phyloP scores from a whole-genome alignment of 2,888 invertebrate genomes.

The Pinctada fucata region DNA sequence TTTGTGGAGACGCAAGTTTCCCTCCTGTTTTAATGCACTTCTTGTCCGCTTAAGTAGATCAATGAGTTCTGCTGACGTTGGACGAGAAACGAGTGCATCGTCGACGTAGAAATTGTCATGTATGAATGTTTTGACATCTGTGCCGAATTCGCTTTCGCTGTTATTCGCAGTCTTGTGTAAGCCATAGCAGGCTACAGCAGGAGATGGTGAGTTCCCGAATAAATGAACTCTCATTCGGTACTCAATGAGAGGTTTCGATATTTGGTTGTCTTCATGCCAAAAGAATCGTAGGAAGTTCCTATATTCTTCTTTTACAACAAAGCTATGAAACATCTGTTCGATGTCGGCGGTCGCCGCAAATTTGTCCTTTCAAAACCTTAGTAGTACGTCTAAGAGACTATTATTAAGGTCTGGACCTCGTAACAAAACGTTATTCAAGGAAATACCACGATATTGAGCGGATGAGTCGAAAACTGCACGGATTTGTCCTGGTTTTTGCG shows the following conservation, averaged over 20 bases:
- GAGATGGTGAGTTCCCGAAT: slow-evolving; percentile 35
- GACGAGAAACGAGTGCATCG: slow-evolving; percentile 36
- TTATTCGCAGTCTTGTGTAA: slow-evolving; percentile 31
- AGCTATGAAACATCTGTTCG: slow-evolving; percentile 43
- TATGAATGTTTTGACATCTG: slow-evolving; percentile 23
- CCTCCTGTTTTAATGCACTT: slow-evolving; percentile 12
- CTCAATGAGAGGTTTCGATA: slow-evolving; percentile 28
- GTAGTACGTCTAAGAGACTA: slow-evolving; percentile 35
- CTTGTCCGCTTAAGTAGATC: slow-evolving; percentile 32
- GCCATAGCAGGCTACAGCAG: slow-evolving; percentile 39
- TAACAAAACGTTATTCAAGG: slow-evolving; percentile 38
- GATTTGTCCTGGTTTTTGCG: slow-evolving; percentile 26
- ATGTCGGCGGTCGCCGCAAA: slow-evolving; percentile 38
- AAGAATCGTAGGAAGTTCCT: slow-evolving; percentile 40
- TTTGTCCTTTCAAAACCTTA: slow-evolving; percentile 29
- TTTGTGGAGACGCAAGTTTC: slow-evolving; percentile 41
- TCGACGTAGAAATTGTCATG: slow-evolving; percentile 42
- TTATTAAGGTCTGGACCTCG: slow-evolving; percentile 44
- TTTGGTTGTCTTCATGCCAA: slow-evolving; percentile 35
- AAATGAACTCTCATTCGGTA: slow-evolving; percentile 44
- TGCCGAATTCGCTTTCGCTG: slow-evolving; percentile 3
- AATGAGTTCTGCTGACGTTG: slow-evolving; percentile 4
- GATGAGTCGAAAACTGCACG: slow-evolving; percentile 42
- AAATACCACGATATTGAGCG: slow-evolving; percentile 26
- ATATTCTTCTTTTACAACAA: slow-evolving; percentile 31